A percentile compares a stretch with the other conserved stretches of the same genome.
Evolutionary conservation across 2,113 vertebrate species (phyloP).

Genomic region (Brachyhypopomus occidentalis): DNA sequence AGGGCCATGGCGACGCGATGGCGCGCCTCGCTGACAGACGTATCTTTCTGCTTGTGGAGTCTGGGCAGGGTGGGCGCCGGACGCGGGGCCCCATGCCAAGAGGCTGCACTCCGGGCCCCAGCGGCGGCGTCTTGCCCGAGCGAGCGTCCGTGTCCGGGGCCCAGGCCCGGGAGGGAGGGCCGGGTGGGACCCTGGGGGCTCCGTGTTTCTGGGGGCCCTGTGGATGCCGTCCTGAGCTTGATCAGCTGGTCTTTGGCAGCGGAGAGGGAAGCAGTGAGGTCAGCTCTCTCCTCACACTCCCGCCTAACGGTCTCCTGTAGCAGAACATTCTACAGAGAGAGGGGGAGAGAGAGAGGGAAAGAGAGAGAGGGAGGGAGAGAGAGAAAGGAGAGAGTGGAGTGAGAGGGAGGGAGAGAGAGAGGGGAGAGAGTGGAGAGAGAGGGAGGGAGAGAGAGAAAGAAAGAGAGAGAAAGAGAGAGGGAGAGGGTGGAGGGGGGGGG

Average conservation of each 20-base stretch:
- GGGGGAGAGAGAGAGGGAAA: background rate
- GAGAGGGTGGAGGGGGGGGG: too few relatives aligned
- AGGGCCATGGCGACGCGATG: constrained; percentile 57
- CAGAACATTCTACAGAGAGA: constrained; percentile 73
- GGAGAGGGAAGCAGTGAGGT: constrained; percentile 83
- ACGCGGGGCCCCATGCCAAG: constrained; percentile 44
- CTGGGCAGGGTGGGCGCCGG: constrained; percentile 53
- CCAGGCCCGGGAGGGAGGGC: constrained; percentile 25
- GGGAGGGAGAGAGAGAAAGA: too few relatives aligned
- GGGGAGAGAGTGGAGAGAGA: too few relatives aligned
- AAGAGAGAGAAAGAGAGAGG: too few relatives aligned
- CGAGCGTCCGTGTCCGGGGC: constrained; percentile 28
- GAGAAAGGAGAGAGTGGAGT: too few relatives aligned
- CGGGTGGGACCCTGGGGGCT: constrained; percentile 55
- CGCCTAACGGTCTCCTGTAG: constrained; percentile 87
- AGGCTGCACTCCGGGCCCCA: constrained; percentile 21
- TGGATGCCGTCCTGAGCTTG: constrained; percentile 63
- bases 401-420: too few relatives aligned
- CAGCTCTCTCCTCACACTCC: constrained; percentile 89
- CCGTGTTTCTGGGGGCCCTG: constrained; percentile 26
- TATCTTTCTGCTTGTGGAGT: constrained; percentile 55
- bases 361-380: background rate
- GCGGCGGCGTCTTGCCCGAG: constrained; percentile 40
- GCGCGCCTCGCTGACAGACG: constrained; percentile 60
- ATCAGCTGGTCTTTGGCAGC: constrained; percentile 79